Evolutionary conservation across 2,797 vertebrate species (phyloP), one percentile per base, ranked within the genome.

Genomic region (Typhlichthys subterraneus): DNA sequence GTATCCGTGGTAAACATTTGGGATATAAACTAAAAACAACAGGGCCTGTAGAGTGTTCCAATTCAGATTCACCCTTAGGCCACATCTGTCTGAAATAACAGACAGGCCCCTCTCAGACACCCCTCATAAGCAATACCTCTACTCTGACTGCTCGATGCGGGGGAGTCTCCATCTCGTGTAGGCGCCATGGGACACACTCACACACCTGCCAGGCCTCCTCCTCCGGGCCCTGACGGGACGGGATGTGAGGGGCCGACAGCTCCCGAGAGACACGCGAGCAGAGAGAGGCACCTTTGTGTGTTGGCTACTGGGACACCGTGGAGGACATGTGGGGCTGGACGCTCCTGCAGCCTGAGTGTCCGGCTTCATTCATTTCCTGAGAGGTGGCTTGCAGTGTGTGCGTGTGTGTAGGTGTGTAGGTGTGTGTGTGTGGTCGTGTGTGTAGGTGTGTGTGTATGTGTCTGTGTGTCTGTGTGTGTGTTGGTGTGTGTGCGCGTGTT

Each of bases 141-240:
- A 50, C 61, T 66, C 47, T 23, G 69, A 73, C 54, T 64, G 53
- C 63, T 70, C 61, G 53, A 58, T 50, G 64, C 64, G 63, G n/a
- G 45, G 15, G 14, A 60, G 66, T 81, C 74, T 70, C 1, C 70
- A 45, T 80, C 67, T 72, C 12, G 6, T 64, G 67, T 61, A 13
- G 12, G 71, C 73, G 48, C 77, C 23, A 60, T 29, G 19, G 77
- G 77, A 70, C 72, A 31, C 52, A 19, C 52, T 23, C 6, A 73
- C 71, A 79, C 80, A 83, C 85, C 83, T 86, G 85, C 82, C 72
- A 81, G 64, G 80, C 62, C 70, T 45, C 59, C 77, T 82, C 80
- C 72, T 67, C 63, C 73, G 53, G 53, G 68, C 49, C 53, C 61
- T 76, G 70, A 76, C 57, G 23, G 59, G 46, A 63, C 70, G 77